Evolutionary conservation across 2,888 invertebrate genomes (phyloP).

Genomic region (Epinotia bilunana): DNA sequence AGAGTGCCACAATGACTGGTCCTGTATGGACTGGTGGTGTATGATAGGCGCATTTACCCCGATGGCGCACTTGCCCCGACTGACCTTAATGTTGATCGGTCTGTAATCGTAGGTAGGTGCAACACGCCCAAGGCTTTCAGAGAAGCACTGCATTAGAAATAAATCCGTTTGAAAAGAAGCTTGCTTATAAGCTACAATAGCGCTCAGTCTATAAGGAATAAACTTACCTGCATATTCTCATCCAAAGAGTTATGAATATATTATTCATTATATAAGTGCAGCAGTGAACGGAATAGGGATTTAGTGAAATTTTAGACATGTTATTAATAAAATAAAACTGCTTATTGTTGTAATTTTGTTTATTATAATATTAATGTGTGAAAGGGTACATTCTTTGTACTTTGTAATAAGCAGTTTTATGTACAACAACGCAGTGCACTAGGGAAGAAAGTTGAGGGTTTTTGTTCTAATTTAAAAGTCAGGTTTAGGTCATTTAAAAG

Average conservation of each 20-base stretch:
- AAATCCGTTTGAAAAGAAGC: neutral
- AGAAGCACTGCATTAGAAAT: too few species aligned
- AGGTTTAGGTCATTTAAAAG: too few species aligned
- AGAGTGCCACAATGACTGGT: too few species aligned
- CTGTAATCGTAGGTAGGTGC: too few species aligned
- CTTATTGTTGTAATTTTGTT: slow-evolving; percentile 48
- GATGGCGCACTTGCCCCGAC: too few species aligned
- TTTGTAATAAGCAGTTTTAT: slow-evolving; percentile 62
- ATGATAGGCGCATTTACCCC: too few species aligned
- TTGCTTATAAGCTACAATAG: neutral
- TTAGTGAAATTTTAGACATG: slow-evolving; percentile 51
- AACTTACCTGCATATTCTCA: slow-evolving; percentile 12
- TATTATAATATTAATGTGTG: slow-evolving; percentile 31
- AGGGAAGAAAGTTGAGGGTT: neutral
- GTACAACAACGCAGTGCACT: slow-evolving; percentile 23
- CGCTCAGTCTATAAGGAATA: slow-evolving; percentile 3
- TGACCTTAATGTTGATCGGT: too few species aligned
- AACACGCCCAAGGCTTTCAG: too few species aligned
- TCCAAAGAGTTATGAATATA: neutral
- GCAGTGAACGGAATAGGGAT: slow-evolving; percentile 2
- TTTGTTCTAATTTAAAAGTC: neutral
- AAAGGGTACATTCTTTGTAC: slow-evolving; percentile 34
- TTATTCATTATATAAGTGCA: neutral
- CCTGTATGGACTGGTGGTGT: too few species aligned
- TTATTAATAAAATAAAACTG: slow-evolving; percentile 70